Conservation (phyloP, 2,797 vertebrate species). For the Propithecus perrieri region DNA sequence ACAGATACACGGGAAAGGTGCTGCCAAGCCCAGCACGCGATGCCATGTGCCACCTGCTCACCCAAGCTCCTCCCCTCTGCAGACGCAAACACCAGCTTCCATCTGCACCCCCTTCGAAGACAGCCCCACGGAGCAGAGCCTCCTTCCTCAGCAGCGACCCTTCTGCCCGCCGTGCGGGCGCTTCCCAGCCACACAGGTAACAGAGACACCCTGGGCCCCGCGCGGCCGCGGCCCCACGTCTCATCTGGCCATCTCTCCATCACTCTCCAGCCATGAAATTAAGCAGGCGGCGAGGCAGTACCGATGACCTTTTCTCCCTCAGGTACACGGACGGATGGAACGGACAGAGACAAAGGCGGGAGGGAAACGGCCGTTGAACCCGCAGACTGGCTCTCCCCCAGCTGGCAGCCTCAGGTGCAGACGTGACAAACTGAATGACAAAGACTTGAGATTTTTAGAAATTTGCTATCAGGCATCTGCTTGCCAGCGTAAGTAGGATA, state of each 20-base stretch:
- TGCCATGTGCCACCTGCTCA: slow-evolving; percentile 49
- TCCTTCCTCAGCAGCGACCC: neutral
- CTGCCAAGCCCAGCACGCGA: slow-evolving; percentile 76
- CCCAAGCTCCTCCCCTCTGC: neutral
- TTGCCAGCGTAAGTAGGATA: neutral
- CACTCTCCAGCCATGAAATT: neutral
- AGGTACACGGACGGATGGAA: rapidly evolving
- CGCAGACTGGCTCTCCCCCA: slow-evolving; percentile 22
- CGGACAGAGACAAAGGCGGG: neutral
- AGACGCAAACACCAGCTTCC: rapidly evolving
- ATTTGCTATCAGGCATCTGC: neutral
- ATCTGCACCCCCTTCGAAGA: neutral
- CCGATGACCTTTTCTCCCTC: neutral
- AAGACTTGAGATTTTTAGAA: neutral
- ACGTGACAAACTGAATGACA: neutral
- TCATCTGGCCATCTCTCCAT: rapidly evolving
- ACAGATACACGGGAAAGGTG: slow-evolving; percentile 80
- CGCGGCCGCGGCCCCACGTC: rapidly evolving
- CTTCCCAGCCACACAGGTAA: rapidly evolving
- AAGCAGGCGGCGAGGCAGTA: rapidly evolving
- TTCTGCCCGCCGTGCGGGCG: neutral
- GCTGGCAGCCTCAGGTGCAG: neutral
- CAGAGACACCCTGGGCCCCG: neutral
- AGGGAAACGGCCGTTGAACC: rapidly evolving
- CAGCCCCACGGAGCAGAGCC: neutral